phyloP scores from a whole-genome alignment of 2,888 invertebrate species.

The Frankliniella fusca region DNA sequence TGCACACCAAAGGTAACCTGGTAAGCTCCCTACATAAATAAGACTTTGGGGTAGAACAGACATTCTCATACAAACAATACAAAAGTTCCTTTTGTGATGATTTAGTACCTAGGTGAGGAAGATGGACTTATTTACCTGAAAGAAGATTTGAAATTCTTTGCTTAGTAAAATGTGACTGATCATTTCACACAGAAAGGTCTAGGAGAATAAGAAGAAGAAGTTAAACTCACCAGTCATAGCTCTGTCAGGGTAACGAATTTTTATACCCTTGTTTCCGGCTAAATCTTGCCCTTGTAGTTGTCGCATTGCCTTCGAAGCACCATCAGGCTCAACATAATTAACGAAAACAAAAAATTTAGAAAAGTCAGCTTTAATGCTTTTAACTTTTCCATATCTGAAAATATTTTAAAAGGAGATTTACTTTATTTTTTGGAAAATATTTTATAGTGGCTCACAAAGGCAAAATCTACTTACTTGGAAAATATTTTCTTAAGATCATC shows the following conservation, averaged over 20 bases:
- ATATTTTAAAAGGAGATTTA: neutral
- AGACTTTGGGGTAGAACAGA: too few species aligned
- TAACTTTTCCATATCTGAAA: constrained; percentile 30
- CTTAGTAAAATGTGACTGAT: too few species aligned
- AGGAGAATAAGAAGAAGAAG: neutral
- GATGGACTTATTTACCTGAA: neutral
- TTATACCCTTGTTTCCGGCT: neutral
- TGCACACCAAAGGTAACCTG: neutral
- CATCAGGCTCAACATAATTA: constrained; percentile 29
- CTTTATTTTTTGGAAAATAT: neutral
- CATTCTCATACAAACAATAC: neutral
- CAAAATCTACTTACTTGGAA: neutral
- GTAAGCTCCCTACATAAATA: neutral
- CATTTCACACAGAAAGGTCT: neutral
- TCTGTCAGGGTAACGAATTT: constrained; percentile 9
- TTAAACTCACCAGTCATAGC: neutral
- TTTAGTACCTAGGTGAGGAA: neutral
- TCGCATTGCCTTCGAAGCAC: constrained; percentile 32
- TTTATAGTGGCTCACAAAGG: neutral
- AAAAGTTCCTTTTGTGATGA: neutral
- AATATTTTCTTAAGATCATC: constrained; percentile 19
- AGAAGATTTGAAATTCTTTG: too few species aligned
- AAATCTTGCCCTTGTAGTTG: constrained; percentile 29
- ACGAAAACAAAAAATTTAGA: constrained; percentile 33
- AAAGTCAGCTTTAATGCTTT: constrained; percentile 28